These are phyloP conservation scores for Melopsittacus undulatus DNA, from an alignment of 2,797 vertebrate species.

Conservation along the genomic window DNA sequence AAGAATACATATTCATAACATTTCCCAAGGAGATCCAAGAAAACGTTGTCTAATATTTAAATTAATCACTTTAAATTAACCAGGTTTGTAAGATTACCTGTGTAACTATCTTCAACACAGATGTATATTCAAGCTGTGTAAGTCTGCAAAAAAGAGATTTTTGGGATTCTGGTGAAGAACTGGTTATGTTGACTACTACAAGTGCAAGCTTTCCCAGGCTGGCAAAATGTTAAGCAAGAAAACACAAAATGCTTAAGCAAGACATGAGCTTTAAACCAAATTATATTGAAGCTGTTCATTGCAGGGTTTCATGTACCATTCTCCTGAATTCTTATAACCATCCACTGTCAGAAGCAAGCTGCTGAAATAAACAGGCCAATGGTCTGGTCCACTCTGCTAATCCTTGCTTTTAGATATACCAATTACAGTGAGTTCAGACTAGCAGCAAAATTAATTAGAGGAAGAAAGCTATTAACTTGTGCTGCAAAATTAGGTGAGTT, in stretches of 20 bases:
- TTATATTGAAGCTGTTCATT: background rate
- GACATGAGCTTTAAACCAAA: background rate
- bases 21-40: background rate
- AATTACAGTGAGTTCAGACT: conserved; percentile 11
- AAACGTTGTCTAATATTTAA: background rate
- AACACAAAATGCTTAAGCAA: background rate
- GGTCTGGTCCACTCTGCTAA: background rate
- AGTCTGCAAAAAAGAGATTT: background rate
- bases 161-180: background rate
- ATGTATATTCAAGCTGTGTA: background rate
- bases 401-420: conserved; percentile 10
- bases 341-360: background rate
- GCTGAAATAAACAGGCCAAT: background rate
- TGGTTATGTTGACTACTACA: background rate
- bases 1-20: background rate
- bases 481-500: conserved; percentile 33
- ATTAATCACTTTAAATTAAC: background rate
- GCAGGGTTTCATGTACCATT: background rate
- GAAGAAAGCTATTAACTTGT: conserved; percentile 41
- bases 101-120: background rate
- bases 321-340: background rate
- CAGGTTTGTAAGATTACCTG: background rate
- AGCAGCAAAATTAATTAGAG: conserved; percentile 50
- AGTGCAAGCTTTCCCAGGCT: background rate
- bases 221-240: background rate